These are phyloP conservation scores for Drosophila falleni DNA, from an alignment of 2,888 invertebrate species.

Conservation along the genomic window DNA sequence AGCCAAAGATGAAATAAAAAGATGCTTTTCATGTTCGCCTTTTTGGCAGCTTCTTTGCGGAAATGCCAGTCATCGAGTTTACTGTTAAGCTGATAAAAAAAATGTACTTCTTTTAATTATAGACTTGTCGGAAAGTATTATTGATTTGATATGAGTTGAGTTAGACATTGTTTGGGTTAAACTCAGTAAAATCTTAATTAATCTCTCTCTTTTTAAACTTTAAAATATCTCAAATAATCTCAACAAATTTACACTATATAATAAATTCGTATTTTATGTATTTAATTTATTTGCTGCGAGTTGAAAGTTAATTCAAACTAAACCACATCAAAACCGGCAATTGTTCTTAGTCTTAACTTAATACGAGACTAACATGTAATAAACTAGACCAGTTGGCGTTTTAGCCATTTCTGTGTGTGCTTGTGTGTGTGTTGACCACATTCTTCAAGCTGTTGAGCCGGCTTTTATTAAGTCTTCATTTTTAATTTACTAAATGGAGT, in stretches of 20 bases:
- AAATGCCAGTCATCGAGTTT: constrained; percentile 18
- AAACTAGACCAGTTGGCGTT: constrained; percentile 19
- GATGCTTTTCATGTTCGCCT: constrained; percentile 17
- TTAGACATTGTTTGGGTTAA: background rate
- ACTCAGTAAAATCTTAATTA: background rate
- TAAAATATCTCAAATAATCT: background rate
- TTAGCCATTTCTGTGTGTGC: constrained; percentile 1
- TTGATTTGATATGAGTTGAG: constrained; percentile 1
- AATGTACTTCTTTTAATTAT: constrained; percentile 21
- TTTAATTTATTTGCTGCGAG: background rate
- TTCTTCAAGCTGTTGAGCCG: constrained; percentile 39
- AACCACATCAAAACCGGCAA: constrained; percentile 15
- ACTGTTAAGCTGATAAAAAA: constrained; percentile 5
- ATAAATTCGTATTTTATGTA: background rate
- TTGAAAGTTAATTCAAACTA: constrained; percentile 1
- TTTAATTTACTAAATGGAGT: constrained; percentile 75
- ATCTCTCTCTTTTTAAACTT: background rate
- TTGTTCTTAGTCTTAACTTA: constrained; percentile 8
- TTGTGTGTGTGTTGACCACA: constrained; percentile 36
- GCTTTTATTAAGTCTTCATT: constrained; percentile 43
- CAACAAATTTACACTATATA: too few species aligned
- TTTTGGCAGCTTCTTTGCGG: constrained; percentile 16
- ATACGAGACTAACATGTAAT: constrained; percentile 3
- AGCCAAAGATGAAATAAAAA: constrained; percentile 2
- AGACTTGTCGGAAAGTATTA: background rate